These are phyloP conservation scores for Anguilla rostrata DNA, from an alignment of 2,113 vertebrate genomes.

Conservation along the genomic window DNA sequence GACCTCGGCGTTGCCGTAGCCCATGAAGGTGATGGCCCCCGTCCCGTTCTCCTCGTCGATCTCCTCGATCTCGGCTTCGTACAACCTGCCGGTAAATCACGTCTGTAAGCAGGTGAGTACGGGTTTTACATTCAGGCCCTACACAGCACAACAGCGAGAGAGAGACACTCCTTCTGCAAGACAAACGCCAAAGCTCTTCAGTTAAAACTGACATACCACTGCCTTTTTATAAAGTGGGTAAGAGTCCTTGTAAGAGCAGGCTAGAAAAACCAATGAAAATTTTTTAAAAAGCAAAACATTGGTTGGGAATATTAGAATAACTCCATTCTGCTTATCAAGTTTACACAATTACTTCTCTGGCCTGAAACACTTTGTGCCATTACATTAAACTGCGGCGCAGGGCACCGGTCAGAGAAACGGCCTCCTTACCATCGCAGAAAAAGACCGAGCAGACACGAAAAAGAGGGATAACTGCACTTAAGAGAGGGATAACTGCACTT, in stretches of 20 bases:
- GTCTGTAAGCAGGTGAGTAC: constrained; percentile 99
- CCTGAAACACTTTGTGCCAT: background rate
- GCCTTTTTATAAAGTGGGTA: background rate
- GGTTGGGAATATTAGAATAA: background rate
- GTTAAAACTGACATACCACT: background rate
- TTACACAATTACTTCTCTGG: background rate
- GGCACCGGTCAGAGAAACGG: background rate
- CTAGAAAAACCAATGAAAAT: background rate
- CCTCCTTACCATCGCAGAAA: constrained; percentile 77
- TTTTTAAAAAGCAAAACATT: background rate
- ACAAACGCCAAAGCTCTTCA: background rate
- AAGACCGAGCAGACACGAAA: constrained; percentile 69
- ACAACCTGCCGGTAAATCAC: constrained; percentile 97
- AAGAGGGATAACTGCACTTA: constrained; percentile 42
- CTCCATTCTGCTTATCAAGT: background rate
- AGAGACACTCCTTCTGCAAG: background rate
- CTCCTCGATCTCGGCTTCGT: constrained; percentile 98
- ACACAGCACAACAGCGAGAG: constrained; percentile 47
- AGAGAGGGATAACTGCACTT: too few relatives aligned
- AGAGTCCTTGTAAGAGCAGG: background rate
- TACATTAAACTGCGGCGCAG: background rate
- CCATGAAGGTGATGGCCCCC: constrained; percentile 88
- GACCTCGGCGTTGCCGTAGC: constrained; percentile 95
- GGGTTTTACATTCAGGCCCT: constrained; percentile 77
- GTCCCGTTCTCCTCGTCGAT: constrained; percentile 94